Base-by-base conservation (phyloP, 2,113 vertebrate genomes). In the Chaenocephalus aceratus region DNA sequence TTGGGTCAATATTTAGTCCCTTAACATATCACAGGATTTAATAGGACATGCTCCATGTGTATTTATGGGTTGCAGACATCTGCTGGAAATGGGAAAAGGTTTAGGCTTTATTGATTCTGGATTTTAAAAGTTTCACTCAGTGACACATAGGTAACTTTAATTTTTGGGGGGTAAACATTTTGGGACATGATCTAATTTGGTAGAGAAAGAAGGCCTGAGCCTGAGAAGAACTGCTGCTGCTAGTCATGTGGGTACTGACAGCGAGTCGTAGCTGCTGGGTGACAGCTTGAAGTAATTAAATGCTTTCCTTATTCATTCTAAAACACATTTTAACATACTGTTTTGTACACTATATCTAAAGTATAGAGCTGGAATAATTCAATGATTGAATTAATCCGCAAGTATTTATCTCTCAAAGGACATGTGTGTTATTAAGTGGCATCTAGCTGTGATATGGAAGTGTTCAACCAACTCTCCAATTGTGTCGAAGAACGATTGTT, bases 21-120 rank as follows among this genome's bases (percentile, higher is more conserved):
- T 73, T 80, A 74, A 89, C 85, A 84, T 90, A 91, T 88, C 87
- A 91, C 84, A 56, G 79, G 78, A 79, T 89, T 94, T 94, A 94
- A 94, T 93, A 94, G 89, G 93, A 93, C 91, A 92, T 93, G 93
- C 86, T 94, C 86, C 91, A 90, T 86, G 85, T 94, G 90, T 93
- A 92, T 93, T 94, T 89, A 92, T 94, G 89, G 92, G 91, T 92
- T 86, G 90, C 75, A 87, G 74, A 88, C 84, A 82, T 91, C 84
- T 82, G 77, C 89, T 83, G 77, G 79, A 86, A 91, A 90, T 87
- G 84, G 88, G 66, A 80, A 92, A 82, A 56, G 73, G 80, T 87
- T 86, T 85, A 83, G 61, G 85, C 15, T 16, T 73, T 88, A 90
- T 90, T 85, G 85, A 86, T 90, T 87, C 62, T 67, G 80, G 82